Conservation (phyloP, 2,113 vertebrate species). For the Scopus umbretta region DNA sequence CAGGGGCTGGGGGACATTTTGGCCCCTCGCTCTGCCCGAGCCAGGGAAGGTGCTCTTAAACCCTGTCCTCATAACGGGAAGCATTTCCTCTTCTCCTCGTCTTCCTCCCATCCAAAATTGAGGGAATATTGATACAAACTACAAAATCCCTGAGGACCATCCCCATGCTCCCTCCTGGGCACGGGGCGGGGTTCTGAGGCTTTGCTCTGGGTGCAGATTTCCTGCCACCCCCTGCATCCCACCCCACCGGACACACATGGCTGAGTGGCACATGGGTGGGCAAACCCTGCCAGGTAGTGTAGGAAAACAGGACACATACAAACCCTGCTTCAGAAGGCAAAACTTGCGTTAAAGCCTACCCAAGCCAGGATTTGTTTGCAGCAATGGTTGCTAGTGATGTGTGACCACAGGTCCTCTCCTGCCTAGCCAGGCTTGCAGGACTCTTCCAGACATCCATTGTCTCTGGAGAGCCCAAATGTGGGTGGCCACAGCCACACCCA, state of each 20-base stretch:
- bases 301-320: not conserved
- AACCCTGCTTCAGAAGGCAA: not conserved
- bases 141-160: not conserved
- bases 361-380: not conserved
- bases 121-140: not conserved
- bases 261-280: not conserved
- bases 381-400: not conserved
- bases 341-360: not conserved
- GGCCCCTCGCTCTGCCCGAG: not conserved
- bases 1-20: not conserved
- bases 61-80: not conserved
- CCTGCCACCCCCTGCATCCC: not conserved
- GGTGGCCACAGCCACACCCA: not conserved
- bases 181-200: too few relatives aligned
- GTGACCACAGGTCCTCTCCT: not conserved
- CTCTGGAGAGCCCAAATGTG: not conserved
- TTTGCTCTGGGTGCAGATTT: not conserved
- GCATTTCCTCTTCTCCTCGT: not conserved
- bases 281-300: not conserved
- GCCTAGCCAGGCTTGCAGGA: not conserved
- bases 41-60: not conserved
- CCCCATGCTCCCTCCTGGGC: too few relatives aligned
- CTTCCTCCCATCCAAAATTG: not conserved
- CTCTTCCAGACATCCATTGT: not conserved
- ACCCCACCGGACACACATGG: rapidly evolving